Conservation (phyloP, 2,113 vertebrate species). For the Eleginops maclovinus region DNA sequence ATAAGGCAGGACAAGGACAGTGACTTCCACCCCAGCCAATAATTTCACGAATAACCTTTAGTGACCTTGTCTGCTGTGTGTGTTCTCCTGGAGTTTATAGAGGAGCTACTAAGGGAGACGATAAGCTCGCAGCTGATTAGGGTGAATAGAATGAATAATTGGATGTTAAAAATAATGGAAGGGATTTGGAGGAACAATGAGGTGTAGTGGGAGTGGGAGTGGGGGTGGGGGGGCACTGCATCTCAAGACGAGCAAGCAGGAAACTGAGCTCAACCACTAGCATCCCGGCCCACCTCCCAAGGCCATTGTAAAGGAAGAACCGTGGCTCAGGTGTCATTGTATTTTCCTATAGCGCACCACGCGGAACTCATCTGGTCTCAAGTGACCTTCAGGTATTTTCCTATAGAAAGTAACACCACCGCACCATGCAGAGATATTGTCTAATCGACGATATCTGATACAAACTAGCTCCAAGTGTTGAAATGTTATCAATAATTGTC, state of each 20-base stretch:
- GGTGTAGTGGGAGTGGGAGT: slow-evolving; percentile 38
- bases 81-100: slow-evolving; percentile 42
- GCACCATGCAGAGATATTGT: slow-evolving; percentile 8
- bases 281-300: slow-evolving; percentile 64
- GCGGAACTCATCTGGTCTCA: slow-evolving; percentile 66
- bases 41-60: slow-evolving; percentile 40
- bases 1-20: slow-evolving; percentile 9
- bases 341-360: slow-evolving; percentile 75
- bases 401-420: slow-evolving; percentile 61
- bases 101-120: slow-evolving; percentile 27
- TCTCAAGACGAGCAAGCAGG: slow-evolving; percentile 57
- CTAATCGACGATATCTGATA: slow-evolving; percentile 8
- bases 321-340: slow-evolving; percentile 73
- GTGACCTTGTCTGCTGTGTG: slow-evolving; percentile 38
- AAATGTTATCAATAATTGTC: background rate
- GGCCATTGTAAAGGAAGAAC: slow-evolving; percentile 75
- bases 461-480: slow-evolving; percentile 9
- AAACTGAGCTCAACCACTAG: slow-evolving; percentile 64
- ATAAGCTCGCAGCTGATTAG: slow-evolving; percentile 63
- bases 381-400: slow-evolving; percentile 74
- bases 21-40: slow-evolving; percentile 24
- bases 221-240: slow-evolving; percentile 55
- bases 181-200: slow-evolving; percentile 52
- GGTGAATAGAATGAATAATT: slow-evolving; percentile 69
- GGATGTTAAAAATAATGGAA: slow-evolving; percentile 66